Evolutionary conservation across 2,888 invertebrate genomes (phyloP), one percentile per base, ranked within the genome.

Genomic region (Chymomyza fuscimana): DNA sequence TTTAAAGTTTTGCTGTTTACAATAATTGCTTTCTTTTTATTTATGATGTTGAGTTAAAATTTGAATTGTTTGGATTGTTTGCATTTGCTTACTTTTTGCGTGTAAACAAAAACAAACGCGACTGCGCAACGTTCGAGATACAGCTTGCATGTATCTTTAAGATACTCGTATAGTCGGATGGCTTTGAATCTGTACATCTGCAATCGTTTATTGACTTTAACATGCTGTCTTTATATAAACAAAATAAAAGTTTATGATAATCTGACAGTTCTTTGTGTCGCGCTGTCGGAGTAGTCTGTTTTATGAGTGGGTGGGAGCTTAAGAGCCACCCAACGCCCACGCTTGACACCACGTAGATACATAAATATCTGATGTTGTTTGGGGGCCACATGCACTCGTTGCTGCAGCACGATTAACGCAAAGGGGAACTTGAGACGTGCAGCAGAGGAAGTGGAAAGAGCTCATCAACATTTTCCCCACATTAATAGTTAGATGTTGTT

Each of bases 401-500:
- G 40, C 40, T 46, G 12, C 40, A 32, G 32, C 32, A 32, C 1
- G 6, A 32, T 0, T 32, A 7, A 32, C 5, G 52, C 5, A 52
- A 19, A n/a, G 15, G 56, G 22, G 56, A 56, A 29, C 6, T 22
- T 61, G 61, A 32, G 16, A 36, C 16, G 6, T 22, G 65, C 67
- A 46, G 40, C 40, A 12, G 40, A 46, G 40, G 12, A 46, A 46
- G 40, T 12, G 12, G 40, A 62, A 62, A 40, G 46, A 50, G 50
- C 22, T 40, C 62, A 50, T 50, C 62, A 29, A 40, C 63, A 29
- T 29, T 29, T 9, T 63, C 51, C 51, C 40, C 40, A 46, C 40
- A 46, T 67, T 83, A 79, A 81, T 83, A 73, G 78, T 63, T 46
- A 61, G 80, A 70, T 71, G 73, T 71, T 81, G 80, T 76, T 81